Evolutionary conservation across 2,797 vertebrate genomes (phyloP).

Genomic region (Acanthornis magna): DNA sequence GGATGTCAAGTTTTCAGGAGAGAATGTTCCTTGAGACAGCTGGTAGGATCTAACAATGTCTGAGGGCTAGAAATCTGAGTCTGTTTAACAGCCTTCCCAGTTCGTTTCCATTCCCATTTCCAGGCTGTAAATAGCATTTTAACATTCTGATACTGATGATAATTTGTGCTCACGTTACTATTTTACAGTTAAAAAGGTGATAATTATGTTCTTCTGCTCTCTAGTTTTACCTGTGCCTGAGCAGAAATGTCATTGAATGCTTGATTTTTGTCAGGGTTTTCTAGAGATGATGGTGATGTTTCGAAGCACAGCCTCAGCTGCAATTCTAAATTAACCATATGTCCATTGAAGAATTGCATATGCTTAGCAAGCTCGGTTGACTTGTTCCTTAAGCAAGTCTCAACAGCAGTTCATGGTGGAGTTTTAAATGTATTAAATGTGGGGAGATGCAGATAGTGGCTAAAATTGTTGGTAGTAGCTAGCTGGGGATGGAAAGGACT

Average conservation of each 20-base stretch:
- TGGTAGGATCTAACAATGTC: background rate
- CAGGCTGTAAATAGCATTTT: background rate
- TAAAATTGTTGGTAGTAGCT: background rate
- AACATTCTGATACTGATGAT: background rate
- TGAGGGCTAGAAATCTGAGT: background rate
- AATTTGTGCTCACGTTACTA: background rate
- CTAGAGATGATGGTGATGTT: background rate
- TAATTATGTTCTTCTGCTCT: background rate
- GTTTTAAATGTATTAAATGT: background rate
- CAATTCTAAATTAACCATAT: constrained; percentile 22
- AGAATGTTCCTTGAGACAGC: constrained; percentile 4
- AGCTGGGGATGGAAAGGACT: background rate
- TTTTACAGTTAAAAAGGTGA: background rate
- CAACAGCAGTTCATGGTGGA: background rate
- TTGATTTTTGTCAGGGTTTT: background rate
- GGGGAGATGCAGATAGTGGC: background rate
- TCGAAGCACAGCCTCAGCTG: background rate
- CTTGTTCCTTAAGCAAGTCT: background rate
- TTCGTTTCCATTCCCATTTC: background rate
- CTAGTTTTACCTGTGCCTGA: background rate
- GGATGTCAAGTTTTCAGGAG: background rate
- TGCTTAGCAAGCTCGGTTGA: constrained; percentile 27
- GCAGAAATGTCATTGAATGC: background rate
- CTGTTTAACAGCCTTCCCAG: background rate
- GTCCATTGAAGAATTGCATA: constrained; percentile 10